Evolutionary conservation across 2,888 invertebrate species (phyloP), one percentile per base, ranked within the genome.

Genomic region (Lacanobia wlatinum): DNA sequence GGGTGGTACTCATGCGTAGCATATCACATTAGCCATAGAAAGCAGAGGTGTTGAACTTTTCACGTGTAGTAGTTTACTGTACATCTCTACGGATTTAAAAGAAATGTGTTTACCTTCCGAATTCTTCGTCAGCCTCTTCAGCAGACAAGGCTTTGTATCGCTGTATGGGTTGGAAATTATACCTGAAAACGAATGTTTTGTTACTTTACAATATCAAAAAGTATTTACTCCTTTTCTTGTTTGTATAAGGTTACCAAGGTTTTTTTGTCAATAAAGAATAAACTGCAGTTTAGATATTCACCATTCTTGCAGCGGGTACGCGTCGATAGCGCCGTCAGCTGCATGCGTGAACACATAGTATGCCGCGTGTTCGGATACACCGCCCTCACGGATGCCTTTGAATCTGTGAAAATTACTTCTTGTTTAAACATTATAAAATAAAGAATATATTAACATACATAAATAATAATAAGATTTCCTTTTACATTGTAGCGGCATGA

Each of bases 281-380:
- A 14, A 43, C 5, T 43, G 43, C 14, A 14, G 4, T 4, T 5
- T 4, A 16, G 14, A 2, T 48, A 76, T 9, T 89, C 89, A 97
- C 99, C 99, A 99, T 94, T 99, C 99, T 70, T 98, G 98, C 12
- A 99, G 96, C 0, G 99, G 99, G 94, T 98, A 99, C 0, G 99
- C 99, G 92, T 99, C 99, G 89, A 99, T 99, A 0, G 98, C 98
- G 14, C 99, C 99, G 93, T 99, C 99, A 0, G 98, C 97, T 1
- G 99, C 99, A 94, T 99, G 99, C 0, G 99, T 99, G 90, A 99
- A 99, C 18, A 99, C 98, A 92, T 99, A 99, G 92, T 99, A 99
- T 0, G 99, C 98, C 0, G 99, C 98, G 93, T 99, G 99, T 92
- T 99, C 99, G 18, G 98, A 98, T 0, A 99, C 98, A 34, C 99